A percentile compares a stretch with the other conserved stretches of the same genome.
These are phyloP conservation scores for Echinops telfairi DNA, from an alignment of 2,113 vertebrate genomes.

Conservation along the genomic window DNA sequence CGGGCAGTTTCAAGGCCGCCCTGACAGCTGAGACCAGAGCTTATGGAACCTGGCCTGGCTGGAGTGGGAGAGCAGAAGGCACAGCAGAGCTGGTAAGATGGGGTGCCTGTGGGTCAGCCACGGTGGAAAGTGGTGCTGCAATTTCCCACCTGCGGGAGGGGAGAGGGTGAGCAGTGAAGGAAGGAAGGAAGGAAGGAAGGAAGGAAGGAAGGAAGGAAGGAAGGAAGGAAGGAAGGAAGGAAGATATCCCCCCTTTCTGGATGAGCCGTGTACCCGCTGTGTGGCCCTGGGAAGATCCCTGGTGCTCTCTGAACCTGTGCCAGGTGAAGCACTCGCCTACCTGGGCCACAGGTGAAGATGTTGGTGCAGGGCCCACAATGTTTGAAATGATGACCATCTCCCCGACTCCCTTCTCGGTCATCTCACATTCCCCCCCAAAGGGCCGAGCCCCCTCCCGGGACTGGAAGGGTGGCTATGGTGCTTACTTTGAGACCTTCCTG, in stretches of 20 bases:
- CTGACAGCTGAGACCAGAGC: not conserved
- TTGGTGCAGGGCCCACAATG: fast-evolving
- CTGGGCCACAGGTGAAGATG: fast-evolving
- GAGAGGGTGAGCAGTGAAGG: not conserved
- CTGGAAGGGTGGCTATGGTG: not conserved
- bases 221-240: not conserved
- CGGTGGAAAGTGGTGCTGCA: not conserved
- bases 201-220: not conserved
- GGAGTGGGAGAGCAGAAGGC: not conserved
- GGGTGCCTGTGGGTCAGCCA: not conserved
- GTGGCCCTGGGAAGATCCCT: not conserved
- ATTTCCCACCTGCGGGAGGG: not conserved
- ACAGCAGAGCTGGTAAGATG: not conserved
- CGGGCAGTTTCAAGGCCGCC: not conserved
- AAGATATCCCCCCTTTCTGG: too few species aligned
- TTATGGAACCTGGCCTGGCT: not conserved
- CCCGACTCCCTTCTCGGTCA: too few species aligned
- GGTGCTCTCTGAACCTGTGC: not conserved
- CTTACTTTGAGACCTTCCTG: constrained; percentile 95
- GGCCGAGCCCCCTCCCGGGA: not conserved
- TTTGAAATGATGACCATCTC: fast-evolving
- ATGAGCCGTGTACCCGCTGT: not conserved
- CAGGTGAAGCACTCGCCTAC: too few species aligned
- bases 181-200: not conserved
- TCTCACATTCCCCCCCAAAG: not conserved